Evolutionary conservation across 2,888 invertebrate species (phyloP).

Genomic region (Limnephilus auricula): DNA sequence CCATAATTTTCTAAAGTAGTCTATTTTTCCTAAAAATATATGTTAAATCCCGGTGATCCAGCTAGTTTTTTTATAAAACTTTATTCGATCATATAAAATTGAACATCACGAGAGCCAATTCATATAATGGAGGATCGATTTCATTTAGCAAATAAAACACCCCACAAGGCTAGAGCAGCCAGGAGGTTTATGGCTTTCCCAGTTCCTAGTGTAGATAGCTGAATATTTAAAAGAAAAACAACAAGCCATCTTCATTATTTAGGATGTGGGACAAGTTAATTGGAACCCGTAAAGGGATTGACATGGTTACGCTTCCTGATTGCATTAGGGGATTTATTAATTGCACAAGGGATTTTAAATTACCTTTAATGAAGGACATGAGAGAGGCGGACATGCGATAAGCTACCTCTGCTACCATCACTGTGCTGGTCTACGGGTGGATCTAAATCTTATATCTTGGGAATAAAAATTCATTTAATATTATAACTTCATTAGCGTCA

Average conservation of each 20-base stretch:
- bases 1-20: no score
- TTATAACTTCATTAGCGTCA: neutral
- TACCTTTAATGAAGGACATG: conserved; percentile 13
- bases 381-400: neutral
- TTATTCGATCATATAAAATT: neutral
- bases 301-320: neutral
- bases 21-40: no score
- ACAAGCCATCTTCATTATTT: neutral
- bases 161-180: neutral
- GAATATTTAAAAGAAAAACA: conserved; percentile 2
- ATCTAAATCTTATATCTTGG: neutral
- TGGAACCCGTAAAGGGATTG: conserved; percentile 3
- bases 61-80: neutral
- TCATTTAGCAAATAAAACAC: neutral
- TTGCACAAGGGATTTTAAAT: conserved; percentile 38
- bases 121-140: neutral
- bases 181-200: neutral
- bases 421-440: neutral
- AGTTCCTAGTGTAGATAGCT: neutral
- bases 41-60: no score
- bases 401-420: neutral
- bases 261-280: neutral
- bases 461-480: neutral
- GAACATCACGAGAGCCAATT: neutral
- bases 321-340: conserved; percentile 42